Conservation (phyloP, 2,888 invertebrate species). For the Calliopum simillimum region DNA sequence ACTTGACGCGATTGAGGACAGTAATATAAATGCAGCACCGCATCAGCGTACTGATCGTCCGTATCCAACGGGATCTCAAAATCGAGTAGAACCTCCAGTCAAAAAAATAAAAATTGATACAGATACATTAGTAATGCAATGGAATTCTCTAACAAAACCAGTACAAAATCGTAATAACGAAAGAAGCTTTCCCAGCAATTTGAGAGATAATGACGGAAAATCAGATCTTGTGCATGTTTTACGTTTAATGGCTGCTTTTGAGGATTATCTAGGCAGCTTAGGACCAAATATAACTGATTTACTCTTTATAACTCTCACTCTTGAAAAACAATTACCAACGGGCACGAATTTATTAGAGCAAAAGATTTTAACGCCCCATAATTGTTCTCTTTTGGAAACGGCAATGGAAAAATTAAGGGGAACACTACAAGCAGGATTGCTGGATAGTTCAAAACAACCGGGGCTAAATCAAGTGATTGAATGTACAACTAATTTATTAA, state of each 20-base stretch:
- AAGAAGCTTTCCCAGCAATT: neutral
- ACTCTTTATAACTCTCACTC: slow-evolving; percentile 42
- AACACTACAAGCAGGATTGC: slow-evolving; percentile 66
- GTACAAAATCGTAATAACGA: neutral
- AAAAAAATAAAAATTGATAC: slow-evolving; percentile 69
- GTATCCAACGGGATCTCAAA: neutral
- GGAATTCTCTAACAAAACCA: slow-evolving; percentile 67
- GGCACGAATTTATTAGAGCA: slow-evolving; percentile 77
- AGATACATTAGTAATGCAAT: slow-evolving; percentile 73
- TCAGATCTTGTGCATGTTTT: slow-evolving; percentile 73
- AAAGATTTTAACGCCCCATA: slow-evolving; percentile 75
- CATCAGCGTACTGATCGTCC: neutral
- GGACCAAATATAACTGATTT: slow-evolving; percentile 80
- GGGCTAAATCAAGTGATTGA: slow-evolving; percentile 45
- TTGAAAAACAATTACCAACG: slow-evolving; percentile 66
- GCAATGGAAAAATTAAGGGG: slow-evolving; percentile 63
- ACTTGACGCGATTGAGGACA: slow-evolving; percentile 42
- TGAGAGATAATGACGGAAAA: slow-evolving; percentile 58
- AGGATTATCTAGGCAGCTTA: slow-evolving; percentile 81
- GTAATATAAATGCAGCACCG: slow-evolving; percentile 5
- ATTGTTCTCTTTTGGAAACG: slow-evolving; percentile 69
- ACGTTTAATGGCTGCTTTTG: slow-evolving; percentile 80
- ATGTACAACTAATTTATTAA: slow-evolving; percentile 41
- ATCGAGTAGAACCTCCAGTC: neutral
- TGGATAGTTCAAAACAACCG: slow-evolving; percentile 43